These are phyloP conservation scores for Hyles lineata DNA, from an alignment of 2,888 invertebrate species.

Conservation along the genomic window DNA sequence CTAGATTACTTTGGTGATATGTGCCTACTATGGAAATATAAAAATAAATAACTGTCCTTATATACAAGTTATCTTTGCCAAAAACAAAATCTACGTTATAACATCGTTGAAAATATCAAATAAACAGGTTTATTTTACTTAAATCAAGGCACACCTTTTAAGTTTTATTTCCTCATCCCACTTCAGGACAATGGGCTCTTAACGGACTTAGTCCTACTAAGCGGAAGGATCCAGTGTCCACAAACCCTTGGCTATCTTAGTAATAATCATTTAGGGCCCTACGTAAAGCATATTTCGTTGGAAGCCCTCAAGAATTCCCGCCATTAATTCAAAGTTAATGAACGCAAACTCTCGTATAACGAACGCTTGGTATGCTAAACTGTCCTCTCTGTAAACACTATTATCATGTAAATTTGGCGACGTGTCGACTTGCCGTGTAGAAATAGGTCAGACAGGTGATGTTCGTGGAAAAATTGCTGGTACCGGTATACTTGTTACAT, in stretches of 20 bases:
- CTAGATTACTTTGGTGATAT: no score
- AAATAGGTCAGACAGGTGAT: slow-evolving; percentile 61
- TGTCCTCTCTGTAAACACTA: slow-evolving; percentile 60
- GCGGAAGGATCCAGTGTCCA: background rate
- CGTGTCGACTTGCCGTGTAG: slow-evolving; percentile 56
- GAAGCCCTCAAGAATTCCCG: slow-evolving; percentile 23
- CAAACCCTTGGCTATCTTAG: background rate
- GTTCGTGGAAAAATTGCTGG: slow-evolving; percentile 46
- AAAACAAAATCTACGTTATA: no score
- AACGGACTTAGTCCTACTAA: background rate
- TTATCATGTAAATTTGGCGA: slow-evolving; percentile 71
- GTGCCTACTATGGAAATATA: no score
- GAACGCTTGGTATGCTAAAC: slow-evolving; percentile 51
- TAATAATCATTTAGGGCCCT: background rate
- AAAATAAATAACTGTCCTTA: no score
- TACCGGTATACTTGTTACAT: slow-evolving; percentile 33
- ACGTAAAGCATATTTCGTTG: background rate
- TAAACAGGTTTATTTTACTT: no score
- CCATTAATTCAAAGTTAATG: slow-evolving; percentile 39
- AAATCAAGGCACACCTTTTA: no score
- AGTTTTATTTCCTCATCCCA: no score
- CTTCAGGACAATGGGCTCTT: no score
- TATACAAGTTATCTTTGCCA: no score
- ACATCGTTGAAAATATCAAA: no score
- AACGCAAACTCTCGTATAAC: slow-evolving; percentile 34